phyloP scores from a whole-genome alignment of 2,797 vertebrate genomes.

The Phrynocephalus guinanensis region DNA sequence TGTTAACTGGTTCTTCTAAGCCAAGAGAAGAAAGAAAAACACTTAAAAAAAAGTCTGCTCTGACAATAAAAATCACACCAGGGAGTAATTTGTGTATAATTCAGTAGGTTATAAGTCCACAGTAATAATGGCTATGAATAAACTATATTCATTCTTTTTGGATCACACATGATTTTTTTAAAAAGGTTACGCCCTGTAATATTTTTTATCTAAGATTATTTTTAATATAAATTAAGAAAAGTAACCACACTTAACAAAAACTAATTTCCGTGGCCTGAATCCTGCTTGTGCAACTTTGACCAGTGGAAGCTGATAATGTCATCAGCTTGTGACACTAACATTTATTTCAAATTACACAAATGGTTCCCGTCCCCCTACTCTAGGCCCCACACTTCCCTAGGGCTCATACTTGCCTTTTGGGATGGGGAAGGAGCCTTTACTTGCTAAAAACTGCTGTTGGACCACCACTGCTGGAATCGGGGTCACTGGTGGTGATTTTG shows the following conservation, averaged over 20 bases:
- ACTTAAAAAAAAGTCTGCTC: slow-evolving; percentile 3
- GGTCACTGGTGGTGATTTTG: too few relatives aligned
- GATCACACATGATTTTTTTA: neutral
- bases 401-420: neutral
- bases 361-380: too few relatives aligned
- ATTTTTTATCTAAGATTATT: neutral
- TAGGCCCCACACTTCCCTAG: too few relatives aligned
- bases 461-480: too few relatives aligned
- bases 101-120: neutral
- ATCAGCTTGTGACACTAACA: too few relatives aligned
- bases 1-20: neutral
- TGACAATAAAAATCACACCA: neutral
- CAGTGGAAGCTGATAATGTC: too few relatives aligned
- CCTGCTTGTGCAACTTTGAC: too few relatives aligned
- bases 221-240: neutral
- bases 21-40: neutral
- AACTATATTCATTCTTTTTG: slow-evolving; percentile 6
- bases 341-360: too few relatives aligned
- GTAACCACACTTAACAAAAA: too few relatives aligned
- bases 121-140: neutral
- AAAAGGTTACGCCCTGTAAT: neutral
- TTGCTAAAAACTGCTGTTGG: neutral
- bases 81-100: rapidly evolving
- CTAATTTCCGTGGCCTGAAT: too few relatives aligned
- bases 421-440: neutral